phyloP scores from a whole-genome alignment of 2,797 vertebrate genomes.

The Chaetophractus vellerosus region DNA sequence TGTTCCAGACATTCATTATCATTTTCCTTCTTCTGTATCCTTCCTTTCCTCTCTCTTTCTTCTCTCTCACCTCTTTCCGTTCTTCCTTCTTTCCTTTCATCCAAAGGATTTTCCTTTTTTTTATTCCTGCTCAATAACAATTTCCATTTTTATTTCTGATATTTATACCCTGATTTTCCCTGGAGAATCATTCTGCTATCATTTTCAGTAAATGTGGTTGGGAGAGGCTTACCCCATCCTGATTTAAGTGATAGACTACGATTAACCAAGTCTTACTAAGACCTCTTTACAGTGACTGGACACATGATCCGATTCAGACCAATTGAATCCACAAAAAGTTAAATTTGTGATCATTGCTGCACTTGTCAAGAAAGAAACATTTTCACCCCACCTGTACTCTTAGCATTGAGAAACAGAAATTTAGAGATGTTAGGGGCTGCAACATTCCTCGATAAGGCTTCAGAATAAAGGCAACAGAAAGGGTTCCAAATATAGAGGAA shows the following conservation, averaged over 20 bases:
- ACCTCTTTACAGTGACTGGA: not conserved
- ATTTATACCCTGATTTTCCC: not conserved
- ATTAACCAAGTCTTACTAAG: not conserved
- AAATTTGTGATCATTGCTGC: not conserved
- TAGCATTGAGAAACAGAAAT: slow-evolving; percentile 36
- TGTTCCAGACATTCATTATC: not conserved
- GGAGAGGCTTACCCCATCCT: not conserved
- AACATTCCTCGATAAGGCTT: not conserved
- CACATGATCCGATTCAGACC: not conserved
- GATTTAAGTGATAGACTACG: not conserved
- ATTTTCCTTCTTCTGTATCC: not conserved
- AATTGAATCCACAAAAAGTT: not conserved
- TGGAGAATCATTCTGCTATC: not conserved
- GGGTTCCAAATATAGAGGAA: not conserved
- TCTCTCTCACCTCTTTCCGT: not conserved
- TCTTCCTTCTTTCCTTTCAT: not conserved
- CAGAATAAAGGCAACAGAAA: not conserved
- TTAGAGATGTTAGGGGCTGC: not conserved
- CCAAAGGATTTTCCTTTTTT: not conserved
- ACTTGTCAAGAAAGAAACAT: not conserved
- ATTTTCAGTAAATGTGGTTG: not conserved
- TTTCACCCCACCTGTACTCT: not conserved
- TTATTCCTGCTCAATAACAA: not conserved
- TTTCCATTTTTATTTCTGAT: not conserved
- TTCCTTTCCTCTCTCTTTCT: no score